phyloP scores from a whole-genome alignment of 1,140 invertebrate species.

The Lepidurus couesii region DNA sequence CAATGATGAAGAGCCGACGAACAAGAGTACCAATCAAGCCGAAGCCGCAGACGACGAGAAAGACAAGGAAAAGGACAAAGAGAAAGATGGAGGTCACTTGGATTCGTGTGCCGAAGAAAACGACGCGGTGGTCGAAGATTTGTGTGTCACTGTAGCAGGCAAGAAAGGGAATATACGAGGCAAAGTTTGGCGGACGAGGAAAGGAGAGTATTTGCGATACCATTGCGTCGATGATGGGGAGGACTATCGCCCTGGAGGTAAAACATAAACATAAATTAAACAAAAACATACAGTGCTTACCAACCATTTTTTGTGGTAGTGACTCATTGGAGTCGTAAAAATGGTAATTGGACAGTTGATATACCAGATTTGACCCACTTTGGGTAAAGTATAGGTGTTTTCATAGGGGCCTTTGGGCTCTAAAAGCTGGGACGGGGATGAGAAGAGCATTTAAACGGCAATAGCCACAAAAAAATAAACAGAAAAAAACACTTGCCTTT shows the following conservation, averaged over 20 bases:
- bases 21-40: background rate
- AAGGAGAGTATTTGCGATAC: slow-evolving; percentile 42
- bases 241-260: slow-evolving; percentile 44
- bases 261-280: background rate
- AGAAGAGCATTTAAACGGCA: too few relatives aligned
- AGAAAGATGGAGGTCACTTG: background rate
- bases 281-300: background rate
- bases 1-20: slow-evolving; percentile 9
- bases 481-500: too few relatives aligned
- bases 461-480: too few relatives aligned
- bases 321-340: too few relatives aligned
- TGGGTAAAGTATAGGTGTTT: too few relatives aligned
- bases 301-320: background rate
- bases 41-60: background rate
- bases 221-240: slow-evolving; percentile 41
- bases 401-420: too few relatives aligned
- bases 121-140: slow-evolving; percentile 37
- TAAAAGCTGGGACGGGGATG: too few relatives aligned
- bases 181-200: slow-evolving; percentile 40
- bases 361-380: too few relatives aligned
- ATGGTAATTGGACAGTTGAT: too few relatives aligned
- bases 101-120: background rate
- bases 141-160: slow-evolving; percentile 42
- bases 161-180: slow-evolving; percentile 43
- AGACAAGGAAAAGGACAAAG: slow-evolving; percentile 15